Conservation (phyloP, 2,797 vertebrate genomes). For the Acrossocheilus wenchowensis region DNA sequence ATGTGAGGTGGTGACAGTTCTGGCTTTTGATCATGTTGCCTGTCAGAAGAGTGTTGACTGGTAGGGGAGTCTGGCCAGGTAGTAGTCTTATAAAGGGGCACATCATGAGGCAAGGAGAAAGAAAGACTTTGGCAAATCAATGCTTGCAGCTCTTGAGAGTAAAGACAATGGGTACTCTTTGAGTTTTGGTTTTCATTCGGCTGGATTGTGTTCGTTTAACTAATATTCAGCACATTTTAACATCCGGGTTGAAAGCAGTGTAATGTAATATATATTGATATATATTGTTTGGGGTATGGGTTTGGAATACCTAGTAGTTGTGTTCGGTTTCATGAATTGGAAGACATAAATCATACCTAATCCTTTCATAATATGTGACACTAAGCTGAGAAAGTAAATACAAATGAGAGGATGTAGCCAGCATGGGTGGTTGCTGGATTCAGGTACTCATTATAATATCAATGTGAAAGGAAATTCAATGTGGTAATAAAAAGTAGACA, state of each 20-base stretch:
- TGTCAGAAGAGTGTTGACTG: slow-evolving; percentile 68
- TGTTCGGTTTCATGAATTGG: slow-evolving; percentile 36
- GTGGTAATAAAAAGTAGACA: slow-evolving; percentile 43
- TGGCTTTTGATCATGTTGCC: slow-evolving; percentile 72
- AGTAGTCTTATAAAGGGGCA: slow-evolving; percentile 52
- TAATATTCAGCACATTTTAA: slow-evolving; percentile 20
- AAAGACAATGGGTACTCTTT: slow-evolving; percentile 9
- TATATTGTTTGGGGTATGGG: slow-evolving; percentile 33
- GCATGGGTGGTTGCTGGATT: slow-evolving; percentile 30
- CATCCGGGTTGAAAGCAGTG: background rate
- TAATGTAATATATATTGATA: background rate
- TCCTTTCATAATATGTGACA: slow-evolving; percentile 43
- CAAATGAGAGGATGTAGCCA: slow-evolving; percentile 47
- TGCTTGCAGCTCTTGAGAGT: background rate
- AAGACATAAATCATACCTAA: slow-evolving; percentile 55
- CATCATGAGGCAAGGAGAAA: slow-evolving; percentile 38
- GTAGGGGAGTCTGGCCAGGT: slow-evolving; percentile 63
- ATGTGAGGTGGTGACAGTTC: slow-evolving; percentile 70
- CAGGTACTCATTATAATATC: slow-evolving; percentile 55
- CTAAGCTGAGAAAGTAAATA: slow-evolving; percentile 48
- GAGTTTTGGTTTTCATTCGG: background rate
- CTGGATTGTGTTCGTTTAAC: background rate
- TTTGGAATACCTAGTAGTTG: slow-evolving; percentile 14
- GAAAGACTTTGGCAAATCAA: slow-evolving; percentile 40
- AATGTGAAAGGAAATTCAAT: slow-evolving; percentile 55